Conservation (phyloP, 2,797 vertebrate species). For the Arrhamphus sclerolepis region DNA sequence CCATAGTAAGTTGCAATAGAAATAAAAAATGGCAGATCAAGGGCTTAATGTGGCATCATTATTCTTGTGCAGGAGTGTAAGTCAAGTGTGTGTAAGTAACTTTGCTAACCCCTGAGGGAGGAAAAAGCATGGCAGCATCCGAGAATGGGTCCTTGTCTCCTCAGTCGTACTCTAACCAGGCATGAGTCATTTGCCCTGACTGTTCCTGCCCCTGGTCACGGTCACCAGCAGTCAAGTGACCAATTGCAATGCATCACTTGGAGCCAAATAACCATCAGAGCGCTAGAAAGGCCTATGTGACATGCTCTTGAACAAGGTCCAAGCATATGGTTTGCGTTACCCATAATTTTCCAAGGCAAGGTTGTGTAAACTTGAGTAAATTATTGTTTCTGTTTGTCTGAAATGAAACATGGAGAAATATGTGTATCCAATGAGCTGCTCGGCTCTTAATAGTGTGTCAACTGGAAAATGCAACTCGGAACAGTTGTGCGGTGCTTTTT, state of each 20-base stretch:
- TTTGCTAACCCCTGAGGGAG: slow-evolving; percentile 54
- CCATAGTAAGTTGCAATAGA: slow-evolving; percentile 39
- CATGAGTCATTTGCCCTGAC: slow-evolving; percentile 69
- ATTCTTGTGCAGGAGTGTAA: slow-evolving; percentile 58
- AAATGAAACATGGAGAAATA: slow-evolving; percentile 35
- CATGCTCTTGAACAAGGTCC: slow-evolving; percentile 48
- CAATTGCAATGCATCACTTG: slow-evolving; percentile 60
- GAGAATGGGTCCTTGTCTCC: slow-evolving; percentile 43
- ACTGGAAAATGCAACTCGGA: slow-evolving; percentile 52
- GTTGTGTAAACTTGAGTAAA: slow-evolving; percentile 34
- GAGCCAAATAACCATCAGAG: slow-evolving; percentile 54
- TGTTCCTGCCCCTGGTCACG: slow-evolving; percentile 60
- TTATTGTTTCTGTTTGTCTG: slow-evolving; percentile 35
- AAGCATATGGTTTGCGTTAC: slow-evolving; percentile 52
- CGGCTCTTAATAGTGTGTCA: slow-evolving; percentile 51
- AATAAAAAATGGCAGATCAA: slow-evolving; percentile 45
- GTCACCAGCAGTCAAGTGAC: slow-evolving; percentile 75
- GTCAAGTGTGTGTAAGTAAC: slow-evolving; percentile 72
- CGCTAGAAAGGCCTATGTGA: slow-evolving; percentile 54
- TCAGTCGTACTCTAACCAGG: slow-evolving; percentile 66
- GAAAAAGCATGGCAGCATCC: slow-evolving; percentile 35
- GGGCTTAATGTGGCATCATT: slow-evolving; percentile 67
- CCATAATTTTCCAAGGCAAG: slow-evolving; percentile 40
- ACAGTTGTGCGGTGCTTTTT: slow-evolving; percentile 35
- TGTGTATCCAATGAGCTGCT: slow-evolving; percentile 38